Evolutionary conservation across 2,797 vertebrate genomes (phyloP).

Genomic region (Coccyzus lansbergi): DNA sequence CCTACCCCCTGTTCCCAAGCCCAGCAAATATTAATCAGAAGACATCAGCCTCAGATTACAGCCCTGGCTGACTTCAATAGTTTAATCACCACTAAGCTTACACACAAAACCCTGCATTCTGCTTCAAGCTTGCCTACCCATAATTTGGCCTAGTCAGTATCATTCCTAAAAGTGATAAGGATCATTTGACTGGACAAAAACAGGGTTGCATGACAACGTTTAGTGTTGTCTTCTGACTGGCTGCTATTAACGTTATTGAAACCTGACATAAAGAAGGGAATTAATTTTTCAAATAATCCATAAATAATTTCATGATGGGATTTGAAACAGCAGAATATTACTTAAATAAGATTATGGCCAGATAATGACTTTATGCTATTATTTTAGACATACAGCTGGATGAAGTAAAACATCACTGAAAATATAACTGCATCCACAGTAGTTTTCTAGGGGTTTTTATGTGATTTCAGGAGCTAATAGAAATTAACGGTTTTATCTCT

Average conservation of each 20-base stretch:
- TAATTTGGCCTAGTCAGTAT: neutral
- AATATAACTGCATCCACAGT: neutral
- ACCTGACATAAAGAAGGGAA: neutral
- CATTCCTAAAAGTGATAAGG: neutral
- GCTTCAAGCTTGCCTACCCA: neutral
- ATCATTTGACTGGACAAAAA: constrained; percentile 18
- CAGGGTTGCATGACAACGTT: neutral
- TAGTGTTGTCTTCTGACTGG: neutral
- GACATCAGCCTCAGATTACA: neutral
- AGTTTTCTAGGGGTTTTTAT: constrained; percentile 3
- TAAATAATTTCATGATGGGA: constrained; percentile 17
- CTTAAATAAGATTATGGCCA: neutral
- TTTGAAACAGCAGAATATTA: constrained; percentile 11
- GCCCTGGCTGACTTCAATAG: neutral
- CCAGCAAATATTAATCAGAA: neutral
- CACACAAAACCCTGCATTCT: neutral
- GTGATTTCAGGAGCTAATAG: constrained; percentile 5
- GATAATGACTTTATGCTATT: constrained; percentile 1
- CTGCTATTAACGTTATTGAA: constrained; percentile 25
- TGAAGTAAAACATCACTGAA: constrained; percentile 12
- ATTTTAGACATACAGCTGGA: constrained; percentile 7
- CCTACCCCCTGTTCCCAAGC: neutral
- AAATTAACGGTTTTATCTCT: constrained; percentile 24
- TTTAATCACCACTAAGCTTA: neutral
- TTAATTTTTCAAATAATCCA: constrained; percentile 36